Percentiles rank a stretch among this genome's conserved stretches.
Evolutionary conservation across 1,140 invertebrate genomes (phyloP).

Genomic region (Sarcophaga peregrina): DNA sequence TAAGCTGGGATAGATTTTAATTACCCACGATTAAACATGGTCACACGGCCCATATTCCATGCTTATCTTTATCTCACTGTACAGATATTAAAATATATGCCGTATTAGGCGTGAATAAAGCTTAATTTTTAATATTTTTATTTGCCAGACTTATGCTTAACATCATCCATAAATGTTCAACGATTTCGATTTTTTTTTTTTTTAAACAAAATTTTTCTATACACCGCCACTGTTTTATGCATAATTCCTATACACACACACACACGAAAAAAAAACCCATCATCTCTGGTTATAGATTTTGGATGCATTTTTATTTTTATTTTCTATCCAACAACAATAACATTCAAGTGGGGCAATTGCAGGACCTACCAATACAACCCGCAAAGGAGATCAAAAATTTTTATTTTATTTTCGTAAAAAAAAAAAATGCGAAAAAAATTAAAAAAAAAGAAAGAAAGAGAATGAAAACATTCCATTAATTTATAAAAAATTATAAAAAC

Average conservation of each 20-base stretch:
- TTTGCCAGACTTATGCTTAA: too few relatives aligned
- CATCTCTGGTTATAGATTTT: neutral
- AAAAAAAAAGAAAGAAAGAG: too few relatives aligned
- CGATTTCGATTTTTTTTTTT: too few relatives aligned
- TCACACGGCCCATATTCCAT: too few relatives aligned
- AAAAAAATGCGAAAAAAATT: neutral
- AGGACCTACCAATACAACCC: neutral
- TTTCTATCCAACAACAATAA: neutral
- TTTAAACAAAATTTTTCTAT: too few relatives aligned
- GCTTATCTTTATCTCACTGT: too few relatives aligned
- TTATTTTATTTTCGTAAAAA: slow-evolving; percentile 26
- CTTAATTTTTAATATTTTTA: too few relatives aligned
- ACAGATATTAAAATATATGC: too few relatives aligned
- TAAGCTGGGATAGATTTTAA: too few relatives aligned
- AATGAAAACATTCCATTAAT: neutral
- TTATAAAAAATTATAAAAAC: slow-evolving; percentile 38
- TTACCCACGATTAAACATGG: too few relatives aligned
- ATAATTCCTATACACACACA: slow-evolving; percentile 16
- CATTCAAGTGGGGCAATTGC: neutral
- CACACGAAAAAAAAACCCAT: slow-evolving; percentile 14
- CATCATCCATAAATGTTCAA: too few relatives aligned
- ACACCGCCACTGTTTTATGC: neutral
- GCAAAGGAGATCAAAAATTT: neutral
- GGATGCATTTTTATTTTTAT: neutral
- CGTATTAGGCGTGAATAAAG: too few relatives aligned